Base-by-base conservation (phyloP, 2,888 invertebrate genomes). In the Epistrophella euchroma region DNA sequence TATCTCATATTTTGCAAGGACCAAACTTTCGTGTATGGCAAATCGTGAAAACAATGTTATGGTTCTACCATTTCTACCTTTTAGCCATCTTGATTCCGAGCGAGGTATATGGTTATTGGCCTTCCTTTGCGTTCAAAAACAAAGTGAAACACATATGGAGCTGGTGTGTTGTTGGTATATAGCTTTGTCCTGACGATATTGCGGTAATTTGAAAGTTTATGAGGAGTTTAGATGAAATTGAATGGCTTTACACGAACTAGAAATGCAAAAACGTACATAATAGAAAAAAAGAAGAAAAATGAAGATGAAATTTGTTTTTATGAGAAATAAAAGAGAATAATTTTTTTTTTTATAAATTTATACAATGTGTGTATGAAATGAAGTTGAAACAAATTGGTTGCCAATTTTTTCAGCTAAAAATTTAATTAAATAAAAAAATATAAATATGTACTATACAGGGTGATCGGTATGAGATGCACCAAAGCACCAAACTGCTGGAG, bases 171-270 rank as follows among this genome's bases (percentile, higher is more conserved):
- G 84, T 72, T 55, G 19, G 56, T 82, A 70, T 82, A 70, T 70
- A 72, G 86, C 81, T 70, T 76, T 70, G 47, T 77, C 70, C 78
- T 82, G 74, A 71, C 73, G 82, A 82, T 86, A 82, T 82, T 86
- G 82, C 71, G 75, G 87, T 83, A 83, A 87, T 87, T 87, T 83
- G 87, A 83, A 87, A 78, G 87, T 87, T 87, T 87, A 87, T 75
- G 87, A 83, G 87, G 87, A 87, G 83, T 87, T 87, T 87, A 87
- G 87, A 78, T 75, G 78, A 87, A 87, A 87, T 87, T 87, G 87
- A 87, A 87, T 83, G 78, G 83, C 78, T 75, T 58, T 79, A 72
- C 66, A 52, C 32, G 52, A 79, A 72, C 75, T 68, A 75, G 74
- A 73, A 73, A 72, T 58, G 50, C 40, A 52, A 60, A 43, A 70